Evolutionary conservation across 2,888 invertebrate genomes (phyloP), one percentile per base, ranked within the genome.

Genomic region (Teleogryllus oceanicus): DNA sequence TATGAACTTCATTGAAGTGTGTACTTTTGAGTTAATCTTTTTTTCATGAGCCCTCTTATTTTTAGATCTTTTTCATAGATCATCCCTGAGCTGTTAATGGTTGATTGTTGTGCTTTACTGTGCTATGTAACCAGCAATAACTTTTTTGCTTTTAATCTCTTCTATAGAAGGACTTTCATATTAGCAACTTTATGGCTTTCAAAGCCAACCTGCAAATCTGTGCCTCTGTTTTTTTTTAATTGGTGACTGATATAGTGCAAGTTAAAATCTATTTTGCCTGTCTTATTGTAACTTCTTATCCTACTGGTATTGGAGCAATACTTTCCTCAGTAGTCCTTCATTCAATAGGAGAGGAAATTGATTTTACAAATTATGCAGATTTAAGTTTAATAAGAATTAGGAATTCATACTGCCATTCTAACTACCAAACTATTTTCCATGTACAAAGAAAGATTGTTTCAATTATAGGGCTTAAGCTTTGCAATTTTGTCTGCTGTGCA

Each of bases 231-330:
- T 18, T 62, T 62, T 62, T 13, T 62, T 62, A 62, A 62, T 13
- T 62, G 62, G n/a, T 62, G n/a, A 18, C 62, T 62, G 62, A n/a
- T 16, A 13, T 62, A 62, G 13, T 62, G 62, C n/a, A n/a, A 62
- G n/a, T 13, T 62, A n/a, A 13, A 62, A 13, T 11, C 62, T 62
- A 13, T 37, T 62, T 62, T 62, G 62, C 62, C 62, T 62, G 13
- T n/a, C 62, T 62, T 62, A n/a, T 62, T 18, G 62, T 37, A 62
- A 62, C 62, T 62, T 62, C 13, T 37, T 37, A 18, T 62, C 62
- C 62, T 62, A 62, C 62, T 62, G 62, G 62, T 62, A 62, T n/a
- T 62, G 62, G 62, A 62, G 62, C 62, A 62, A 62, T 62, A 62
- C n/a, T 18, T 8, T 37, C 37, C 37, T 37, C 37, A 37, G 37